Conservation (phyloP, 37 sponge, comb jelly and placozoan genomes). For the Aplysina aerophoba region DNA sequence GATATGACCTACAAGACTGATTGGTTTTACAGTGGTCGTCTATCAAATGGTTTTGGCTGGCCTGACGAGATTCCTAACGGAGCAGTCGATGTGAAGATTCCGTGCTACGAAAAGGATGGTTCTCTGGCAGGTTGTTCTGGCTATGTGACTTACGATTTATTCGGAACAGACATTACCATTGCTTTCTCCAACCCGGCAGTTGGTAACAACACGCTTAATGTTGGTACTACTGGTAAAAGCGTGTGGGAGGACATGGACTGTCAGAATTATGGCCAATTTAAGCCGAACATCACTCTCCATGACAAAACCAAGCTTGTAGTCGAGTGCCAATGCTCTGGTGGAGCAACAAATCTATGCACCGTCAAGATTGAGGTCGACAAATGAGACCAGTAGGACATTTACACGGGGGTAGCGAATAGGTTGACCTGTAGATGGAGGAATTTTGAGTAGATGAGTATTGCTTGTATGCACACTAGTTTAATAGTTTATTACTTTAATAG, state of each 20-base stretch:
- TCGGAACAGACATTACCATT: background rate
- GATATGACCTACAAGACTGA: no score
- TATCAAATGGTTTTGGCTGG: background rate
- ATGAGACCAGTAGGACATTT: no score
- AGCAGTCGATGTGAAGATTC: background rate
- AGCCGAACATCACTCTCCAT: background rate
- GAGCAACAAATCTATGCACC: slow-evolving; percentile 5
- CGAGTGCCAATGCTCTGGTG: background rate
- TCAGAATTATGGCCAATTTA: background rate
- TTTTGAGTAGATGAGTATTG: no score
- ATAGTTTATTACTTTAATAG: no score
- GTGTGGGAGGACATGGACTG: background rate
- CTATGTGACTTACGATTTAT: background rate
- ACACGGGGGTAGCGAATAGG: no score
- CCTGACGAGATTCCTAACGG: background rate
- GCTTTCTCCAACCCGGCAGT: background rate
- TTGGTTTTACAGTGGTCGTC: no score
- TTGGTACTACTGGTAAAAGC: background rate
- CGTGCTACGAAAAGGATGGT: background rate
- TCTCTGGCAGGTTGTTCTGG: background rate
- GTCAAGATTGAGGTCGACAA: background rate
- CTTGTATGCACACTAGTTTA: no score
- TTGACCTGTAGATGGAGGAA: no score
- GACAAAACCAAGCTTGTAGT: background rate
- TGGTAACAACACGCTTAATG: background rate